Evolutionary conservation across 2,888 invertebrate genomes (phyloP).

Genomic region (Eustalomyia histrio): DNA sequence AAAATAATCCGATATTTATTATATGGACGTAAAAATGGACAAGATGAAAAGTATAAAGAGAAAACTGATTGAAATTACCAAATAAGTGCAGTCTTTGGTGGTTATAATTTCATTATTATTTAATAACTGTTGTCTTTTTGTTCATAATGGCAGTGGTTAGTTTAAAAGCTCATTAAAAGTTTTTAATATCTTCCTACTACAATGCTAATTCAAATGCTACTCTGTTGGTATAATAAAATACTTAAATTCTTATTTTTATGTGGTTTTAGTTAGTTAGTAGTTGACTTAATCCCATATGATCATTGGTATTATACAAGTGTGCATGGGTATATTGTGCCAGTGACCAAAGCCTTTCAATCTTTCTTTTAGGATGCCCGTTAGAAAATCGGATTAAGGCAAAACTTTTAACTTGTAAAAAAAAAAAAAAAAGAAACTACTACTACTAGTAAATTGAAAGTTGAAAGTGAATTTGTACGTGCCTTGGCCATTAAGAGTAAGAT

Average conservation of each 20-base stretch:
- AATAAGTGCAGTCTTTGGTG: too few relatives aligned
- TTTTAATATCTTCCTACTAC: slow-evolving; percentile 40
- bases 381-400: slow-evolving; percentile 64
- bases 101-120: background rate
- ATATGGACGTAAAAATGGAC: too few relatives aligned
- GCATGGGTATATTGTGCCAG: slow-evolving; percentile 18
- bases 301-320: slow-evolving; percentile 44
- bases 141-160: background rate
- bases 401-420: slow-evolving; percentile 52
- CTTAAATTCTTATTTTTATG: slow-evolving; percentile 57
- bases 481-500: slow-evolving; percentile 52
- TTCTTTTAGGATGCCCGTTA: slow-evolving; percentile 53
- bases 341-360: slow-evolving; percentile 58
- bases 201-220: slow-evolving; percentile 33
- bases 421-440: slow-evolving; percentile 10
- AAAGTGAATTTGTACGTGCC: slow-evolving; percentile 66
- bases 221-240: slow-evolving; percentile 19
- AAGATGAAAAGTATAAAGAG: too few relatives aligned
- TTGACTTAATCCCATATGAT: slow-evolving; percentile 61
- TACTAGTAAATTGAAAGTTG: slow-evolving; percentile 64
- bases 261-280: slow-evolving; percentile 39
- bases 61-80: too few relatives aligned
- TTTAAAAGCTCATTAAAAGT: slow-evolving; percentile 55
- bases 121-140: background rate
- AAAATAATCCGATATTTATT: too few relatives aligned